Evolutionary conservation across 2,113 vertebrate species (phyloP), one percentile per base, ranked within the genome.

Genomic region (Cyrtonyx montezumae): DNA sequence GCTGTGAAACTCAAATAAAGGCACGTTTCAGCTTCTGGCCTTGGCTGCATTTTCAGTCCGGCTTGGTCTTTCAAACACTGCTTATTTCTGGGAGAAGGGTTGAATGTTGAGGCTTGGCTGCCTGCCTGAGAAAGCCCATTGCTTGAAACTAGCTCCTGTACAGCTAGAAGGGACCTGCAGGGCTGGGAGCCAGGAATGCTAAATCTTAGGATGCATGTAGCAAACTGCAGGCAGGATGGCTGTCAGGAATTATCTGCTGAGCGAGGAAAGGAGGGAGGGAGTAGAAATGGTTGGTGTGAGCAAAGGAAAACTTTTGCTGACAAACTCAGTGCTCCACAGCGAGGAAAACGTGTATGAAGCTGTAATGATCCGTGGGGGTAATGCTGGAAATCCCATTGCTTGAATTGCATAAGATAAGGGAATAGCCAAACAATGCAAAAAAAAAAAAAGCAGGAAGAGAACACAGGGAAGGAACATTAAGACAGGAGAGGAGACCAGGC

Each of bases 1-100:
- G 78, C 75, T 91, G 81, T 84, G 79, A 78, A 92, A 94, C 55
- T 32, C 66, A 87, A 94, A 94, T 86, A 88, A 92, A 94, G 90
- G 74, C 74, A 76, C 43, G 0, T 77, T 94, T 95, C 81, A 91
- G 49, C 81, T 93, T 59, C 87, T 94, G 79, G 16, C 51, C 67
- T 70, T 84, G 73, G 81, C 84, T 90, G 49, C 43, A 25, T 51
- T 88, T 86, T 96, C 79, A 80, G 40, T 71, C 69, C 74, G 73
- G 69, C 51, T 90, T 66, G 73, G 78, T 43, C 79, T 90, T 88
- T 91, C 90, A 88, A 93, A 96, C 43, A 36, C 25, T 82, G 88
- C 79, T 89, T 91, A 79, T 95, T 69, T 25, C 1, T 3, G 76
- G 65, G 75, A 94, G 65, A 69, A 32, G 37, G 51, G 42, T 19